Evolutionary conservation across 1,140 invertebrate genomes (phyloP).

Genomic region (Drosophila eugracilis): DNA sequence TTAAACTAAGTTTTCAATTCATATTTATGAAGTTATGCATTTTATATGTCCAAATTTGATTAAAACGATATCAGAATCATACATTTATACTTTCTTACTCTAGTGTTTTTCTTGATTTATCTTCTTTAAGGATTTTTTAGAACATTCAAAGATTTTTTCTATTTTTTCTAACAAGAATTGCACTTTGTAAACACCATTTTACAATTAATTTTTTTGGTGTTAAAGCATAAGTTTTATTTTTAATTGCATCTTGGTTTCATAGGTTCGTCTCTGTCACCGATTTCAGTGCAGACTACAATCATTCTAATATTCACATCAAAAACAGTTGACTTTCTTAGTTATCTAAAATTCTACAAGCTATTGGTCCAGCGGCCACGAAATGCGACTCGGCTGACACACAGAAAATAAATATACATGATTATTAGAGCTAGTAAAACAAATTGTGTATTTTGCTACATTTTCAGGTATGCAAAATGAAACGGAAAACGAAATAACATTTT

Average conservation of each 20-base stretch:
- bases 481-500: constrained; percentile 45
- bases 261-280: constrained; percentile 42
- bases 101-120: not conserved
- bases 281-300: constrained; percentile 6
- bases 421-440: constrained; percentile 42
- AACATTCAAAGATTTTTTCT: not conserved
- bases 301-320: constrained; percentile 64
- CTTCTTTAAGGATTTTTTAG: too few species aligned
- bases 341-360: constrained; percentile 56
- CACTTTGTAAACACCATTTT: constrained; percentile 33
- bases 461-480: constrained; percentile 26
- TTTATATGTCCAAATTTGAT: too few species aligned
- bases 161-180: constrained; percentile 14
- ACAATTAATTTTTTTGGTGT: constrained; percentile 31
- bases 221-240: constrained; percentile 63
- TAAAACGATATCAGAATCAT: not conserved
- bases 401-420: constrained; percentile 49
- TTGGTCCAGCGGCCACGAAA: constrained; percentile 8
- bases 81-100: too few species aligned
- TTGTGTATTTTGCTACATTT: constrained; percentile 12
- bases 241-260: constrained; percentile 64
- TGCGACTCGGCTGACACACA: constrained; percentile 9
- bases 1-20: too few species aligned
- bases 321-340: constrained; percentile 61
- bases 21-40: not conserved